Percentiles rank a stretch among this genome's conserved stretches.
These are phyloP conservation scores for Erinaceus europaeus DNA, from an alignment of 2,113 vertebrate species.

Conservation along the genomic window DNA sequence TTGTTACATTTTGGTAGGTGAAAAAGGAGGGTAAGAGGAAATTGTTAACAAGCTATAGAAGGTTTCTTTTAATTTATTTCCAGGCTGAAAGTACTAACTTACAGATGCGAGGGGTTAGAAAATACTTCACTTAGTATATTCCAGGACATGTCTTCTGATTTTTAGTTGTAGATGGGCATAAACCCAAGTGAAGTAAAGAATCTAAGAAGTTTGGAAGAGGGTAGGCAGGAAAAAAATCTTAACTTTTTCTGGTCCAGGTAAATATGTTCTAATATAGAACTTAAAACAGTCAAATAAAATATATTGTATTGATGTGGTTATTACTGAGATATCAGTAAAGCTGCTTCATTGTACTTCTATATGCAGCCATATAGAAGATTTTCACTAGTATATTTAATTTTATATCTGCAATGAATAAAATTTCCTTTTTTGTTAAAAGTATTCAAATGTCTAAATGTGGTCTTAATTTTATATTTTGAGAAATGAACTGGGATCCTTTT, in stretches of 20 bases:
- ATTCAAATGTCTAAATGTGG: conserved; percentile 42
- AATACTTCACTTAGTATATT: neutral
- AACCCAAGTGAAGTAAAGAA: neutral
- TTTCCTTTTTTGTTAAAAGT: conserved; percentile 38
- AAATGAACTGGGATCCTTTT: conserved; percentile 4
- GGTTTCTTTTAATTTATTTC: neutral
- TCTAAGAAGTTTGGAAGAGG: neutral
- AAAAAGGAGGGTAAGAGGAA: neutral
- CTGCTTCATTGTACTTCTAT: neutral
- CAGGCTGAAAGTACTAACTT: neutral
- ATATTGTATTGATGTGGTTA: neutral
- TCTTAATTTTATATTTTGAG: neutral
- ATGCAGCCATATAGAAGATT: neutral
- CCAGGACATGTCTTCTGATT: neutral
- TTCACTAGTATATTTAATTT: neutral
- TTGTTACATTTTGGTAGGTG: neutral
- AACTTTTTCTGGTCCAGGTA: neutral
- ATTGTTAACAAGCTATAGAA: neutral
- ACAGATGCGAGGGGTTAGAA: neutral
- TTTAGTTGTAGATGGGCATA: neutral
- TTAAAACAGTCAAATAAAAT: neutral
- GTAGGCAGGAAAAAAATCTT: neutral
- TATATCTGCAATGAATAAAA: conserved; percentile 2
- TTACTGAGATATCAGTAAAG: neutral
- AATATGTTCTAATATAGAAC: neutral